These are phyloP conservation scores for Arctopsyche grandis DNA, from an alignment of 1,140 invertebrate species.

Conservation along the genomic window DNA sequence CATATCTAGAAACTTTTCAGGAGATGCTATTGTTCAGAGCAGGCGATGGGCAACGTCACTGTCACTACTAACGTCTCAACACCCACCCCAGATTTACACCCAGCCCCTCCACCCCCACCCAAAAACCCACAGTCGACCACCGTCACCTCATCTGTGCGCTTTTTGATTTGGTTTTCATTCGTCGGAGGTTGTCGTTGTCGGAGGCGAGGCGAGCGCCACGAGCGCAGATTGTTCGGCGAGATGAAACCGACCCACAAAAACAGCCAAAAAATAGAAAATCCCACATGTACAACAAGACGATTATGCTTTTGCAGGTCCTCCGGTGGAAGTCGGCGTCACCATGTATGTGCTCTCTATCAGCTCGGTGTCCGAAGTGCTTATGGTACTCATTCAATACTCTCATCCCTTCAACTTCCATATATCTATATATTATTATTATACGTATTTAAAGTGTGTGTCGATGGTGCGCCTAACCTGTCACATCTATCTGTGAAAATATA, in stretches of 20 bases:
- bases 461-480: constrained; percentile 14
- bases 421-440: background rate
- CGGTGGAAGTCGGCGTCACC: constrained; percentile 96
- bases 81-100: background rate
- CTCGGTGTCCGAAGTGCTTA: constrained; percentile 97
- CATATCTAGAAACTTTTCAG: background rate
- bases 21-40: constrained; percentile 29
- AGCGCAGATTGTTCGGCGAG: background rate
- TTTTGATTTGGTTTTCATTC: constrained; percentile 56
- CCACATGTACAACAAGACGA: constrained; percentile 50
- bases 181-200: constrained; percentile 38
- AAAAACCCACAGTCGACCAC: background rate
- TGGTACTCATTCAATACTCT: constrained; percentile 76
- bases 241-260: background rate
- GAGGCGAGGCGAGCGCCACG: background rate
- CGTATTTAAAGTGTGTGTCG: constrained; percentile 13
- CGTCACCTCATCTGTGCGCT: background rate
- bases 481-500: background rate
- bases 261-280: background rate
- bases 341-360: constrained; percentile 98
- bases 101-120: background rate
- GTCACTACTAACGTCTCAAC: constrained; percentile 20
- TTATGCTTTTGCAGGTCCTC: constrained; percentile 86
- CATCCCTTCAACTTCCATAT: constrained; percentile 47
- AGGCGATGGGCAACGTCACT: constrained; percentile 54